These are phyloP conservation scores for Pseudorhombus dupliciocellatus DNA, from an alignment of 2,113 vertebrate species.

Conservation along the genomic window DNA sequence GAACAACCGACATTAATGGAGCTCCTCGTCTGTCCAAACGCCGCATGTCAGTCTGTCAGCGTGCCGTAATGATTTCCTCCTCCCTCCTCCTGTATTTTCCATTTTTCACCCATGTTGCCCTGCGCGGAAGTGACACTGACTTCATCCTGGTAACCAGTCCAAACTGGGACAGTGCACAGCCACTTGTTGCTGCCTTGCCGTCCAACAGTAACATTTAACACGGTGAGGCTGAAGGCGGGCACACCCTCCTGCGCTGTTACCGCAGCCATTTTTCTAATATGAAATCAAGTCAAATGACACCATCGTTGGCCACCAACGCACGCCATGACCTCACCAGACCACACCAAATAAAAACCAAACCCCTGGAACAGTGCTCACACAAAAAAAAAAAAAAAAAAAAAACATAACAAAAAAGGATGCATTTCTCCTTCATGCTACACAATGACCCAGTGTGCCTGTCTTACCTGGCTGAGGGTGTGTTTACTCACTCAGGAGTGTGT, in stretches of 20 bases:
- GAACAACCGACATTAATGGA: constrained; percentile 12
- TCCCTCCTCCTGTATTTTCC: constrained; percentile 18
- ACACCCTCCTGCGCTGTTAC: constrained; percentile 24
- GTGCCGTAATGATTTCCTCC: constrained; percentile 27
- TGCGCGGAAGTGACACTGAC: neutral
- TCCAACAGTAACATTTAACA: constrained; percentile 3
- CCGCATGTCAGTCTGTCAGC: constrained; percentile 20
- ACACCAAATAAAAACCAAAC: constrained; percentile 42
- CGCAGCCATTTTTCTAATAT: constrained; percentile 21
- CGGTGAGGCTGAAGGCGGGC: neutral
- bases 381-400: constrained; percentile 5
- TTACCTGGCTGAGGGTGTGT: constrained; percentile 11
- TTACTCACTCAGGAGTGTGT: constrained; percentile 28
- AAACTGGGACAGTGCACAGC: constrained; percentile 12
- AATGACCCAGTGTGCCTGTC: constrained; percentile 13
- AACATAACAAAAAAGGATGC: constrained; percentile 19
- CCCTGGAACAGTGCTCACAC: constrained; percentile 35
- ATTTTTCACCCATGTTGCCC: constrained; percentile 26
- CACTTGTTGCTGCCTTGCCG: constrained; percentile 2
- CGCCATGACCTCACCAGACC: constrained; percentile 51
- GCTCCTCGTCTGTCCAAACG: constrained; percentile 31
- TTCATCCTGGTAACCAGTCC: constrained; percentile 12
- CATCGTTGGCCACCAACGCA: constrained; percentile 22
- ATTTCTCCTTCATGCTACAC: constrained; percentile 15
- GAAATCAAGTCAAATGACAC: constrained; percentile 25